Base-by-base conservation (phyloP, 1,140 invertebrate species). In the Drosophila cardini region DNA sequence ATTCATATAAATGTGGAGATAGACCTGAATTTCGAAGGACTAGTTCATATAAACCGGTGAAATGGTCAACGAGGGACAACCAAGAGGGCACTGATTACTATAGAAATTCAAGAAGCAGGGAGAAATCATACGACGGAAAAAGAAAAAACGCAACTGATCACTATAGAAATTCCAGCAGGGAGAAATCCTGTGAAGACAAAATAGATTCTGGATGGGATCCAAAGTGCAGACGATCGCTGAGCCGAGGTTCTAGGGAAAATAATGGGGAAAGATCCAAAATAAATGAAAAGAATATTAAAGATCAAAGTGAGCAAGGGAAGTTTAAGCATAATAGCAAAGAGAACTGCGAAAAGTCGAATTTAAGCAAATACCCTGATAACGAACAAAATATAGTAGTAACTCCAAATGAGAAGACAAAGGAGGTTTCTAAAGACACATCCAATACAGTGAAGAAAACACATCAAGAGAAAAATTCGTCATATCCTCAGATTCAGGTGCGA, bases 401-500 rank as follows among this genome's bases (percentile, higher is more conserved):
- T 7, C 36, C 10, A 40, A 4, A 0, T 40, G 6, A 40, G 13
- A 13, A 40, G 1, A 1, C 38, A n/a, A 40, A 40, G 11, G n/a
- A 2, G n/a, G 38, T 1, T 40, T 5, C 13, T 5, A n/a, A 40
- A 13, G n/a, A 13, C 0, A 40, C 38, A 5, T n/a, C 3, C n/a
- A 13, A 4, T 6, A 13, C 38, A 13, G 38, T 4, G 38, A 40
- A 40, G 38, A 26, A 5, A 26, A 26, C 21, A 26, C 21, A 4
- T 26, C 21, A 26, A 26, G 21, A 26, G 21, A 3, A 26, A 26
- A 26, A 4, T 4, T 26, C 21, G 2, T 26, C 67, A 52, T 34
- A 40, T 58, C 78, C 90, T 0, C 70, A 57, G 45, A 91, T 90
- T 50, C 68, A 87, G 43, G 72, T 91, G 13, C 71, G 86, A 21